Percentiles rank a stretch among this genome's conserved stretches.
Conservation (phyloP, 2,113 vertebrate genomes). For the Willisornis vidua region DNA sequence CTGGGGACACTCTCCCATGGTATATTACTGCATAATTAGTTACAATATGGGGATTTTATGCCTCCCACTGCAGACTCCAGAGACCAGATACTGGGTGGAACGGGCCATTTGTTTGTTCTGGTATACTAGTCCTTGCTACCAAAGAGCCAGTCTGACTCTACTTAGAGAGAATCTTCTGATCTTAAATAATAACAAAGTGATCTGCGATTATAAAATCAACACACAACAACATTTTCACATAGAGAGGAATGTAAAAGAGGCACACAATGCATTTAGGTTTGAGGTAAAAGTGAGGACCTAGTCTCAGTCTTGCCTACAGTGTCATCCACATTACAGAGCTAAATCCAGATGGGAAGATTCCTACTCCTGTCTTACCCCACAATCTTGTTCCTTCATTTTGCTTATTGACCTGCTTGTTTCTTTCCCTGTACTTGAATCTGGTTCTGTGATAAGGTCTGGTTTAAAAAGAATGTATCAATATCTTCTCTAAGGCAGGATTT, state of each 20-base stretch:
- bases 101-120: slow-evolving; percentile 43
- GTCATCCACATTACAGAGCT: background rate
- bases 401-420: background rate
- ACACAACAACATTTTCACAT: background rate
- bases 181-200: background rate
- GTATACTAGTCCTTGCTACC: slow-evolving; percentile 1
- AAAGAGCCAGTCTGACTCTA: background rate
- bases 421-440: background rate
- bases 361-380: background rate
- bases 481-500: background rate
- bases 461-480: background rate
- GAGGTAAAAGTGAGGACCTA: background rate
- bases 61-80: slow-evolving; percentile 45
- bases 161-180: background rate
- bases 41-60: slow-evolving; percentile 62
- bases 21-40: slow-evolving; percentile 58
- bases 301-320: background rate
- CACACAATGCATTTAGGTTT: background rate
- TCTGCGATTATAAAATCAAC: background rate
- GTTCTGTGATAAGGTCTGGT: background rate
- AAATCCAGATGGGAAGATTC: background rate
- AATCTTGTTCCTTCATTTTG: background rate
- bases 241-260: background rate
- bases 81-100: slow-evolving; percentile 29
- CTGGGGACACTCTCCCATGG: slow-evolving; percentile 45